Conservation (phyloP, 2,888 invertebrate species). For the Zootermopsis nevadensis region DNA sequence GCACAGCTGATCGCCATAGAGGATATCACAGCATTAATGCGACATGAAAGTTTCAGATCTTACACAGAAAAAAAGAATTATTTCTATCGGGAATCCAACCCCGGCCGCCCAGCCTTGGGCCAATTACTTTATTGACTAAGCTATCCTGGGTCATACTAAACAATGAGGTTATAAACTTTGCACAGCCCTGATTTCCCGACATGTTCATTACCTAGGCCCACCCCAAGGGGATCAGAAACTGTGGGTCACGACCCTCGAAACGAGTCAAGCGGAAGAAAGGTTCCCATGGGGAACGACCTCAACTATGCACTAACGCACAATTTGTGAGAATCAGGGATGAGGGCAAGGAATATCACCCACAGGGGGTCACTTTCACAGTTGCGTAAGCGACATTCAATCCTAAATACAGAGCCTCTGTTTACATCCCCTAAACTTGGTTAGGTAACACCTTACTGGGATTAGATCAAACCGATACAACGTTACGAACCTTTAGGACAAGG, state of each 20-base stretch:
- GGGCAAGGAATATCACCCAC: not conserved
- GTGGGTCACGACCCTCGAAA: not conserved
- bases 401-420: not conserved
- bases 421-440: not conserved
- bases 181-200: too few relatives aligned
- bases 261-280: not conserved
- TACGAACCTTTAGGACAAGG: not conserved
- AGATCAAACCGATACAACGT: not conserved
- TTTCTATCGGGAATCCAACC: too few relatives aligned
- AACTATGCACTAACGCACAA: conserved; percentile 7
- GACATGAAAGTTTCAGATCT: too few relatives aligned
- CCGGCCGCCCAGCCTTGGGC: too few relatives aligned
- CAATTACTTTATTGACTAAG: too few relatives aligned
- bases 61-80: too few relatives aligned
- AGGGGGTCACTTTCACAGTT: not conserved
- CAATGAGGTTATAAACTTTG: too few relatives aligned
- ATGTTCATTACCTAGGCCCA: too few relatives aligned
- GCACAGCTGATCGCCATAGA: too few relatives aligned
- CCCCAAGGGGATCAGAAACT: not conserved
- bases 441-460: not conserved
- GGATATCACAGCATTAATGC: too few relatives aligned
- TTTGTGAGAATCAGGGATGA: conserved; percentile 16
- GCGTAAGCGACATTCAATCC: conserved; percentile 3
- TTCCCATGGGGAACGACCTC: not conserved
- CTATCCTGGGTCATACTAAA: too few relatives aligned